Base-by-base conservation (phyloP, 2,888 invertebrate genomes). In the Dynastes maya region DNA sequence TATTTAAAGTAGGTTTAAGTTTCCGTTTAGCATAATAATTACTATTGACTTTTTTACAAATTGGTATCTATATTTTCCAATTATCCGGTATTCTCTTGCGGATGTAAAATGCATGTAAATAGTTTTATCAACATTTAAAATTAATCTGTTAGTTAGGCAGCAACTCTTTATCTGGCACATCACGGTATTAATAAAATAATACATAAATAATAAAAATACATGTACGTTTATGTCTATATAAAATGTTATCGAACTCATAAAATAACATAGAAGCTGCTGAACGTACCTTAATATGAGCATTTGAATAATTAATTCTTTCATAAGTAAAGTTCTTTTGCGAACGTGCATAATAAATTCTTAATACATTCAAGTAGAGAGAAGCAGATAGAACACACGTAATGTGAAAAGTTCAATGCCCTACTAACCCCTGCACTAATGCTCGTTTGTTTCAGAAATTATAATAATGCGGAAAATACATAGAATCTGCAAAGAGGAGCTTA, bases 371-470 rank as follows among this genome's bases (percentile, higher is more conserved):
- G 27, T 27, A 61, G 9, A 72, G 40, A 61, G 55, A 55, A 40
- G 40, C 27, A 74, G 72, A 22, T 13, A 22, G 61, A 61, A 61
- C 61, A 61, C 61, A 61, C 61, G 72, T 22, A 74, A 74, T 40
- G 13, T 29, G 40, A 13, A 63, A 74, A 74, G 72, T 74, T 74
- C 72, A 74, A 55, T 61, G 72, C 45, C 72, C 72, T 74, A 61
- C 45, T 74, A 72, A 74, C 72, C 72, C 72, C 27, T 45, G 61
- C 32, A 61, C 27, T 63, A 61, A 58, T 45, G 72, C 45, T 63
- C 45, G 63, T 61, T 49, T 74, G 72, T 27, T n/a, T 53, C 68
- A 68, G 68, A 68, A 68, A 68, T 68, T 68, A 40, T 51, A 68
- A 68, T 29, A 51, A 68, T 49, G 68, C 68, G 51, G 68, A 68